phyloP scores from a whole-genome alignment of 2,888 invertebrate genomes.

The Microctonus hyperodae region DNA sequence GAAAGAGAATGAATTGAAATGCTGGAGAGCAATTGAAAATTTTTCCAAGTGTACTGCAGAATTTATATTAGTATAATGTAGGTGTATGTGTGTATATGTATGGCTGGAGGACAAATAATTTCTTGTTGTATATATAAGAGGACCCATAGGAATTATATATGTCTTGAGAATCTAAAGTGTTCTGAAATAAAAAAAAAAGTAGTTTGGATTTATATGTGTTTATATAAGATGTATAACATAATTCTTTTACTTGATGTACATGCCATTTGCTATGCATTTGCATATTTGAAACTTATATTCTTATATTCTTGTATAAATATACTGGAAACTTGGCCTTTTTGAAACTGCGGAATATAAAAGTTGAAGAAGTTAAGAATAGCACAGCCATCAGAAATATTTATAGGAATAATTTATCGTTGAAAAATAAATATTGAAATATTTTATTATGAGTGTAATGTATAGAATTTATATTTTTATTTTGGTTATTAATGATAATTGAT shows the following conservation, averaged over 20 bases:
- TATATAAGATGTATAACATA: neutral
- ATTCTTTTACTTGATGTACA: neutral
- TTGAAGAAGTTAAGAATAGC: neutral
- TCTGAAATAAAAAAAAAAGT: constrained; percentile 15
- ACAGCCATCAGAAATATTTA: no score
- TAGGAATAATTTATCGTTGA: no score
- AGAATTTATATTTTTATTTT: no score
- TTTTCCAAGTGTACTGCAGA: constrained; percentile 1
- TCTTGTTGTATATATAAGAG: constrained; percentile 4
- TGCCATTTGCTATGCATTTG: neutral
- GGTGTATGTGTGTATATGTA: no score
- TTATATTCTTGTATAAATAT: neutral
- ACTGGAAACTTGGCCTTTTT: neutral
- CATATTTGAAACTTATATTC: neutral
- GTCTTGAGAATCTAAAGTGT: neutral
- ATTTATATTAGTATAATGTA: constrained; percentile 15
- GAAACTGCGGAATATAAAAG: neutral
- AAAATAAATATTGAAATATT: neutral
- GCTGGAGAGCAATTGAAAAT: constrained; percentile 19
- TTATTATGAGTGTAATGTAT: no score
- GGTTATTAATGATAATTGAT: no score
- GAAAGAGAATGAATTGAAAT: neutral
- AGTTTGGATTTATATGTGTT: neutral
- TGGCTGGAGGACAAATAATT: neutral
- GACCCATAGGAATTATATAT: constrained; percentile 5